Base-by-base conservation (phyloP, 2,113 vertebrate genomes). In the Xenopus laevis region DNA sequence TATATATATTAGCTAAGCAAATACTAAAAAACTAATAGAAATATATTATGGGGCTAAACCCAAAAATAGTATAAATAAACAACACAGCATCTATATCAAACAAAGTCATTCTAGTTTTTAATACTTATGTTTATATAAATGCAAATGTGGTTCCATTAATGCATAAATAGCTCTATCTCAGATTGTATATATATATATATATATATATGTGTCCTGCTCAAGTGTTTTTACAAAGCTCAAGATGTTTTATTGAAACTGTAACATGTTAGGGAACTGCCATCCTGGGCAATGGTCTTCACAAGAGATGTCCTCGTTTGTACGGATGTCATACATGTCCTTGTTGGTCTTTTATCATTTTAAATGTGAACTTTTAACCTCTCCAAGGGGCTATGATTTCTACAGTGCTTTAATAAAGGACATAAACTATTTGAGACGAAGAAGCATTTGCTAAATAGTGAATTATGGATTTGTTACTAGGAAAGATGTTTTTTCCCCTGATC, bases 401-500 rank as follows among this genome's bases (percentile, higher is more conserved):
- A 45, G 40, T n/a, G 72, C 55, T 68, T 68, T 79, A 79, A 67
- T 61, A 67, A 65, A 71, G 70, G 45, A 10, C 61, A 52, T 70
- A 79, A 82, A 62, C 77, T 18, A 8, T 65, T 30, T 21, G 65
- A 70, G 46, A 68, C 79, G 79, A 85, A 80, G 66, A n/a, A 71
- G 21, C 4, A 0, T 73, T 57, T 81, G 45, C 52, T 78, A 80
- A 83, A 82, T 76, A 62, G 71, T 72, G 83, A 61, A 4, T 2
- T 21, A 71, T 65, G 70, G 13, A 27, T 81, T 81, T 81, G 81
- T 71, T 79, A 1, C 60, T 71, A 74, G 59, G 65, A 64, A 27
- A 0, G 10, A 79, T 79, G 33, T 66, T 87, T 82, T 74, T 55
- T 65, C 78, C 79, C 75, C 81, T 83, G 60, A 79, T 83, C 81